Conservation (phyloP, 1,140 invertebrate genomes). For the Telenomus remus region DNA sequence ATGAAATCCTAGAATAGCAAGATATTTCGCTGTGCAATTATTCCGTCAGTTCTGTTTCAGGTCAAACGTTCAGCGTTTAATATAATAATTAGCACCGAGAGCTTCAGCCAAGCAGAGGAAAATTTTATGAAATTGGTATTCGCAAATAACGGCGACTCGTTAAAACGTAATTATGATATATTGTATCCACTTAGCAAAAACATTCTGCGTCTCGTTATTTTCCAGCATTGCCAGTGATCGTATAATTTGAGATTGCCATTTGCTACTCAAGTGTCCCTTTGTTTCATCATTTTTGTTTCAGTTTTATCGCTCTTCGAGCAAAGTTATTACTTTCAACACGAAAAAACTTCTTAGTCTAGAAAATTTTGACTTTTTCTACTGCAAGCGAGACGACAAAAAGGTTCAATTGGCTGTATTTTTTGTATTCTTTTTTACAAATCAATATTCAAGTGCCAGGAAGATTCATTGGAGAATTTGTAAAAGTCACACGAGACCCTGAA, state of each 20-base stretch:
- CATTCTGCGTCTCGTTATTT: slow-evolving; percentile 16
- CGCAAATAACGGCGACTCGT: slow-evolving; percentile 25
- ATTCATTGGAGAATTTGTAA: slow-evolving; percentile 39
- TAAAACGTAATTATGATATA: slow-evolving; percentile 43
- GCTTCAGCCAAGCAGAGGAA: not conserved
- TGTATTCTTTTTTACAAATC: too few species aligned
- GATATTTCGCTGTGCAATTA: not conserved
- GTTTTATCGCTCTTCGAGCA: not conserved
- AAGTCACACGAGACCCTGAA: slow-evolving; percentile 31
- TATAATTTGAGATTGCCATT: not conserved
- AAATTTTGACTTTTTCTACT: too few species aligned
- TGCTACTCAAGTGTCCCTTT: not conserved
- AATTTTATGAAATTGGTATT: slow-evolving; percentile 23
- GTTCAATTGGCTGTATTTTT: too few species aligned
- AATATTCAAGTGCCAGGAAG: too few species aligned
- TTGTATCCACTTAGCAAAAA: slow-evolving; percentile 22
- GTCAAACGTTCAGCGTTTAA: slow-evolving; percentile 1
- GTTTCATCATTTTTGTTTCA: not conserved
- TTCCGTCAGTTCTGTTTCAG: too few species aligned
- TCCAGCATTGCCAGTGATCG: slow-evolving; percentile 1
- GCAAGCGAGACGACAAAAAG: too few species aligned
- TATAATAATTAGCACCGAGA: slow-evolving; percentile 19
- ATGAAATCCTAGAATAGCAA: slow-evolving; percentile 14
- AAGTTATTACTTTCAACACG: not conserved
- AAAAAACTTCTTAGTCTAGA: too few species aligned